These are phyloP conservation scores for Drosophila longiperda DNA, from an alignment of 2,888 invertebrate genomes.

Conservation along the genomic window DNA sequence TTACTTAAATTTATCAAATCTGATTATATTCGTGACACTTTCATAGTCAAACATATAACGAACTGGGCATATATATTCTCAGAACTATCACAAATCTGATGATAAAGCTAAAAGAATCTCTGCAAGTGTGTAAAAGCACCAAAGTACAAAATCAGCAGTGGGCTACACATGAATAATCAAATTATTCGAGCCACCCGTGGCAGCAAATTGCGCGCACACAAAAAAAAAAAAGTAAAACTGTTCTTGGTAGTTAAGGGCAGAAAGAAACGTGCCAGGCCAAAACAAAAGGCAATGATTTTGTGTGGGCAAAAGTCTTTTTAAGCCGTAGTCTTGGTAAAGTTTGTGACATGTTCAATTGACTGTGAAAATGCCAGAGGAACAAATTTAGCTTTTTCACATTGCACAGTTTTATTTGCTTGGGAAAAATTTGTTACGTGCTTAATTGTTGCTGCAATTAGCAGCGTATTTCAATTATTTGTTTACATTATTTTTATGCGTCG, in stretches of 20 bases:
- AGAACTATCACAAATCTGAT: neutral
- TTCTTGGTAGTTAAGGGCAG: constrained; percentile 10
- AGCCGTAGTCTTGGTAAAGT: constrained; percentile 37
- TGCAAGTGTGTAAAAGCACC: constrained; percentile 9
- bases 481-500: neutral
- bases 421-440: constrained; percentile 29
- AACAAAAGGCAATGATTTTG: constrained; percentile 20
- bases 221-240: constrained; percentile 22
- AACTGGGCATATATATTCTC: neutral
- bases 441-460: constrained; percentile 51
- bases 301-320: constrained; percentile 8
- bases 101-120: neutral
- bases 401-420: neutral
- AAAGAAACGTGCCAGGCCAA: constrained; percentile 14
- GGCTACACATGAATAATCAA: constrained; percentile 65
- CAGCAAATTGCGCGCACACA: constrained; percentile 45
- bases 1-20: neutral
- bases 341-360: constrained; percentile 64
- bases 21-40: neutral
- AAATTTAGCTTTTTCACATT: constrained; percentile 4
- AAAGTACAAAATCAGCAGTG: constrained; percentile 28
- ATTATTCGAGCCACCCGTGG: constrained; percentile 37
- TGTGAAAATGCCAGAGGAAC: constrained; percentile 52
- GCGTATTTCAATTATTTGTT: constrained; percentile 53
- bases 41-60: neutral